Percentiles rank a stretch among this genome's conserved stretches.
phyloP scores from a whole-genome alignment of 2,888 invertebrate species.

The Acrobasis suavella region DNA sequence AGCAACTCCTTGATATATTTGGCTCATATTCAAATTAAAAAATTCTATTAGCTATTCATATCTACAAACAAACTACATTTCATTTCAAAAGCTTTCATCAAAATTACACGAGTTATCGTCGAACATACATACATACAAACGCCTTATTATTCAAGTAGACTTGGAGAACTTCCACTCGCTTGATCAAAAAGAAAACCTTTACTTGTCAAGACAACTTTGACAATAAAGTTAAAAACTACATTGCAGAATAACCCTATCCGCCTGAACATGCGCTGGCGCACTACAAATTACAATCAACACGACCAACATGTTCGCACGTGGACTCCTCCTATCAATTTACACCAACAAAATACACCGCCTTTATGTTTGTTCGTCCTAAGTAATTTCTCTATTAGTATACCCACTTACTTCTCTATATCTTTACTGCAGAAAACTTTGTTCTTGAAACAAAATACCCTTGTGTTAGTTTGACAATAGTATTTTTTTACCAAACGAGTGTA shows the following conservation, averaged over 20 bases:
- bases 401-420: slow-evolving; percentile 29
- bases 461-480: not conserved
- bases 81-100: too few species aligned
- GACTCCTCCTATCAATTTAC: slow-evolving; percentile 74
- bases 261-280: slow-evolving; percentile 65
- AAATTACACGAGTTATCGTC: too few species aligned
- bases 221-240: slow-evolving; percentile 11
- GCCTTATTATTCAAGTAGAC: too few species aligned
- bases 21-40: too few species aligned
- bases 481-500: too few species aligned
- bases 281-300: slow-evolving; percentile 82
- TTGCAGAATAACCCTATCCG: slow-evolving; percentile 55
- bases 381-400: slow-evolving; percentile 77
- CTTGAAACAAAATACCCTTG: not conserved
- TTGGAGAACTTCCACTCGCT: too few species aligned
- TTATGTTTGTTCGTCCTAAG: slow-evolving; percentile 68
- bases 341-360: slow-evolving; percentile 54
- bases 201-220: not conserved
- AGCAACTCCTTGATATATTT: too few species aligned
- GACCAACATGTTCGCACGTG: slow-evolving; percentile 75
- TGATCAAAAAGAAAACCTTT: too few species aligned
- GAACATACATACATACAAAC: too few species aligned
- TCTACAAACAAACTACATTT: too few species aligned
- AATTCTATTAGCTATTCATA: too few species aligned
- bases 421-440: slow-evolving; percentile 6